phyloP scores from a whole-genome alignment of 2,797 vertebrate genomes.

The Bradypodion pumilum region DNA sequence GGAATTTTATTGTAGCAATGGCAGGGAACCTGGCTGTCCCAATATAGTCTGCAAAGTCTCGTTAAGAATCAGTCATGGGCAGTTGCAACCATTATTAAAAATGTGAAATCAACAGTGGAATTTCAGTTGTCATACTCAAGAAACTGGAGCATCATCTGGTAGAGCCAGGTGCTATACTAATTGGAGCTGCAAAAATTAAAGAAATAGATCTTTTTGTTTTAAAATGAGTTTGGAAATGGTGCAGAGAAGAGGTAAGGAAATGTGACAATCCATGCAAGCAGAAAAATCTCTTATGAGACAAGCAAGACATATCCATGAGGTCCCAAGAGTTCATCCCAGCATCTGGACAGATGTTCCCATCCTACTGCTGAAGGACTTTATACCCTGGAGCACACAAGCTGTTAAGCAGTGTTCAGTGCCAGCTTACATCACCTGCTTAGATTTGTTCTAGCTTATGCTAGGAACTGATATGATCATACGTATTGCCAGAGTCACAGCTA shows the following conservation, averaged over 20 bases:
- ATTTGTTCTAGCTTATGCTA: background rate
- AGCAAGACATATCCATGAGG: background rate
- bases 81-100: conserved; percentile 9
- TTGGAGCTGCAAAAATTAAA: background rate
- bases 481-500: background rate
- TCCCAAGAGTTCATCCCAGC: conserved; percentile 24
- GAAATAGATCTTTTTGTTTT: background rate
- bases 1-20: background rate
- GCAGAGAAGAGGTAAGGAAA: background rate
- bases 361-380: conserved; percentile 7
- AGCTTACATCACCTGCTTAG: conserved; percentile 7
- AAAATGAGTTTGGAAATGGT: background rate
- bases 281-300: conserved; percentile 8
- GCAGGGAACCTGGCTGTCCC: background rate
- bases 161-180: background rate
- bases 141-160: conserved; percentile 12
- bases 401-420: background rate
- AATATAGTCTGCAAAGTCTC: conserved; percentile 16
- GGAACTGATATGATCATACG: background rate
- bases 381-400: conserved; percentile 6
- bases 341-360: conserved; percentile 28
- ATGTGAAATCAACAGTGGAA: background rate
- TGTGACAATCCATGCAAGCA: background rate
- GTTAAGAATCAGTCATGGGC: rapidly evolving
- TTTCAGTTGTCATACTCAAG: background rate